phyloP scores from a whole-genome alignment of 2,888 invertebrate species.

The Phrixothrix hirtus region DNA sequence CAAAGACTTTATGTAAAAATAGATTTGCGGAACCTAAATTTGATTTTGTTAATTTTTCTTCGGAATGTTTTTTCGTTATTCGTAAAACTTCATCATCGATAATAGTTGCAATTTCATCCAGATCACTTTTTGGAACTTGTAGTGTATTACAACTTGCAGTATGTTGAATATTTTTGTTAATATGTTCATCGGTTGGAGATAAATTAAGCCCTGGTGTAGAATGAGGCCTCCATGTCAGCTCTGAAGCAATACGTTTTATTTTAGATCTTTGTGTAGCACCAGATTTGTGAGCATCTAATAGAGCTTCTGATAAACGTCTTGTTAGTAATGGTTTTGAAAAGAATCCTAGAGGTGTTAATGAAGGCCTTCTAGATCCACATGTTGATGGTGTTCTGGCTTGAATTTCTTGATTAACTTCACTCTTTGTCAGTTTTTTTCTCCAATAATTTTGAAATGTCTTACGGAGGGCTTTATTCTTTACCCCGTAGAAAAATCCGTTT shows the following conservation, averaged over 20 bases:
- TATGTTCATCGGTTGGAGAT: conserved; percentile 48
- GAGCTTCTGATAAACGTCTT: conserved; percentile 62
- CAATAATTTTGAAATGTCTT: conserved; percentile 77
- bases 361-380: conserved; percentile 74
- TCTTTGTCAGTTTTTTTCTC: conserved; percentile 77
- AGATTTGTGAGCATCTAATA: conserved; percentile 56
- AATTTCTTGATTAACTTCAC: conserved; percentile 78
- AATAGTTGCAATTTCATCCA: conserved; percentile 44
- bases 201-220: conserved; percentile 50
- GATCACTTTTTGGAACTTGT: conserved; percentile 63
- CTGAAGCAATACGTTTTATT: conserved; percentile 59
- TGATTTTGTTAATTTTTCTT: conserved; percentile 36
- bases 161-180: conserved; percentile 59
- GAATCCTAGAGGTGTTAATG: conserved; percentile 63
- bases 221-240: conserved; percentile 59
- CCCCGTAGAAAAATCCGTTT: conserved; percentile 78
- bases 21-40: conserved; percentile 63
- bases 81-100: conserved; percentile 52
- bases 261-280: conserved; percentile 47
- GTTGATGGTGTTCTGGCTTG: conserved; percentile 79
- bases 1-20: conserved; percentile 64
- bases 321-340: conserved; percentile 60
- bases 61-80: conserved; percentile 48
- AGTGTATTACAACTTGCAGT: conserved; percentile 72
- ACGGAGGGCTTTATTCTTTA: conserved; percentile 71